A percentile compares a stretch with the other conserved stretches of the same genome.
Conservation (phyloP, 2,797 vertebrate genomes). For the Sciurus carolinensis region DNA sequence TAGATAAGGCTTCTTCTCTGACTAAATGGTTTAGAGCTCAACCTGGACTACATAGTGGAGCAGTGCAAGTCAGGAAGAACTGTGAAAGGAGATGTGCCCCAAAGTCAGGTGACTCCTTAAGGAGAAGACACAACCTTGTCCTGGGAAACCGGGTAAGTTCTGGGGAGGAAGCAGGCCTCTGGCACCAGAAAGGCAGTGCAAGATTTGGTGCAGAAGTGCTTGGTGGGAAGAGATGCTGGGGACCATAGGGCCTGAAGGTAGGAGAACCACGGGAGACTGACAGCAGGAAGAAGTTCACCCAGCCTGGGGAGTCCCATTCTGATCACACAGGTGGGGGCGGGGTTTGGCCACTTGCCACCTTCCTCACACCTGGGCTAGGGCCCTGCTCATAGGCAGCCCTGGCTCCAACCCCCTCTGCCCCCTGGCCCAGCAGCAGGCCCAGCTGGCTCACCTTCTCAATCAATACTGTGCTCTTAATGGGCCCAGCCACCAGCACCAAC, state of each 20-base stretch:
- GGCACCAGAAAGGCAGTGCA: background rate
- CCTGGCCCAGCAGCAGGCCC: constrained; percentile 80
- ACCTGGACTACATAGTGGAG: background rate
- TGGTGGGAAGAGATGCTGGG: background rate
- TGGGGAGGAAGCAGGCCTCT: background rate
- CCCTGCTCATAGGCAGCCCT: constrained; percentile 60
- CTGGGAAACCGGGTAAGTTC: background rate
- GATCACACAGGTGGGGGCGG: background rate
- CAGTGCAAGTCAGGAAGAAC: background rate
- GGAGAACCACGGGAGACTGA: background rate
- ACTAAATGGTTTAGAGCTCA: constrained; percentile 27
- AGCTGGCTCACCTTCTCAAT: constrained; percentile 87
- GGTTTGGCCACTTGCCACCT: constrained; percentile 50
- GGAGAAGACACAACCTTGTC: background rate
- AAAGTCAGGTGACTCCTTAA: background rate
- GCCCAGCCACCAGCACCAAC: constrained; percentile 88
- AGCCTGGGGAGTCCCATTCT: background rate
- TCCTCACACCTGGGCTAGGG: constrained; percentile 72
- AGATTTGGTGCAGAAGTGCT: background rate
- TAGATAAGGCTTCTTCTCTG: constrained; percentile 31
- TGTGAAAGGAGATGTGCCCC: background rate
- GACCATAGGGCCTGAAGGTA: background rate
- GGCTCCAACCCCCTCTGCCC: constrained; percentile 78
- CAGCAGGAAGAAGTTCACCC: background rate
- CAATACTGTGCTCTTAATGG: constrained; percentile 87